Conservation (phyloP, 2,888 invertebrate species). For the Orchesella flavescens region DNA sequence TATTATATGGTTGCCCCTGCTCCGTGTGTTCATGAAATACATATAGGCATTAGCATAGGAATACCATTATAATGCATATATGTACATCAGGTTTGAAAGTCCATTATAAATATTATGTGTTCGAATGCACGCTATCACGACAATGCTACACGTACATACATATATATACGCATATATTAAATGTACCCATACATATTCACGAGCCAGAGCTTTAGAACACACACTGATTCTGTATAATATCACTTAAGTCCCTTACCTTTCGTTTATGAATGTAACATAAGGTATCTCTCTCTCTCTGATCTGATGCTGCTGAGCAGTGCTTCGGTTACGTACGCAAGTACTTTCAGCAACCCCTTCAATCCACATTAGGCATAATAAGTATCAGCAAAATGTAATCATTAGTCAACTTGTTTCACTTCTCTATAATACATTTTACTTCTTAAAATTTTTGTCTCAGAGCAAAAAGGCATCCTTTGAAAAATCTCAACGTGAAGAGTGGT, state of each 20-base stretch:
- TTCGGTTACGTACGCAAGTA: background rate
- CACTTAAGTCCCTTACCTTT: background rate
- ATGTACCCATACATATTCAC: background rate
- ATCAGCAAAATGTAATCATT: conserved; percentile 16
- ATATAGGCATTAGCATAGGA: background rate
- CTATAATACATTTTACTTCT: background rate
- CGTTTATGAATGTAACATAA: background rate
- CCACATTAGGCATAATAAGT: background rate
- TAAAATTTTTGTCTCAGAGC: background rate
- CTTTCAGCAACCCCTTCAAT: conserved; percentile 47
- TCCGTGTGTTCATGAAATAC: conserved; percentile 7
- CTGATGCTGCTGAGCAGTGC: background rate
- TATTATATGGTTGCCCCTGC: conserved; percentile 12
- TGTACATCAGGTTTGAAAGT: conserved; percentile 22
- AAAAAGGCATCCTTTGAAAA: background rate
- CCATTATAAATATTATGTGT: background rate
- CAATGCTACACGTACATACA: background rate
- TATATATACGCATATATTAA: background rate
- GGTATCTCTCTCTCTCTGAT: background rate
- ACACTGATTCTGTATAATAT: background rate
- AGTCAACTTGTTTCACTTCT: conserved; percentile 15
- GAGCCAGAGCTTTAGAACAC: no score
- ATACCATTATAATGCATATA: background rate
- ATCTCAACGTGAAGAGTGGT: background rate
- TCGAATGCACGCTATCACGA: background rate